Base-by-base conservation (phyloP, 2,113 vertebrate genomes). In the Bombycilla garrulus region DNA sequence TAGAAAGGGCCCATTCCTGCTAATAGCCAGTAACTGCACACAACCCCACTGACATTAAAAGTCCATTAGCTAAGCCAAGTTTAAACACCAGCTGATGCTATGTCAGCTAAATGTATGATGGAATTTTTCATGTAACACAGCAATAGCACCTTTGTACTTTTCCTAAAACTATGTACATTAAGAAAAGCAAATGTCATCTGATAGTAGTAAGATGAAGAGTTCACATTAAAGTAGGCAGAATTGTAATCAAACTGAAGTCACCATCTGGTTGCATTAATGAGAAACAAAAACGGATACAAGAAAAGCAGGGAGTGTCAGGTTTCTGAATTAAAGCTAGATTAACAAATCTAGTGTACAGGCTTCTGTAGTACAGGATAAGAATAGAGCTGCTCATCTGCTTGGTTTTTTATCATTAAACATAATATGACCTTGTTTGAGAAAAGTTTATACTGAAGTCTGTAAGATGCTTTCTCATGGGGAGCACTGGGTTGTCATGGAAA, bases 51-150 rank as follows among this genome's bases (percentile, higher is more conserved):
- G 97, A 98, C 98, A 98, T 99, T 99, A 98, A 98, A 98, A 99
- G 98, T 97, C 98, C 98, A 99, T 99, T 98, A 99, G 98, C 98
- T 98, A 98, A 98, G 97, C 97, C 97, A 95, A 97, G 98, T 98
- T 98, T 98, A 98, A 98, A 98, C 98, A 98, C 97, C 97, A 97
- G 97, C 97, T 98, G 98, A 98, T 98, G 98, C 97, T 93, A 96
- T 98, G 98, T 98, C 98, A 98, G 98, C 98, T 98, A 98, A 97
- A 97, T 97, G 97, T 97, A 97, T 83, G 61, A 94, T 97, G 96
- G 97, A 97, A 97, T 98, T 97, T 98, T 97, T 97, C 96, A 95
- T 95, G 96, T 97, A 97, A 93, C 95, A 92, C 86, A 95, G 95
- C 96, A 97, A 97, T 86, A 96, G 77, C 97, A 92, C 90, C 95